Conservation (phyloP, 2,888 invertebrate species). For the Drosophila maculinotata region DNA sequence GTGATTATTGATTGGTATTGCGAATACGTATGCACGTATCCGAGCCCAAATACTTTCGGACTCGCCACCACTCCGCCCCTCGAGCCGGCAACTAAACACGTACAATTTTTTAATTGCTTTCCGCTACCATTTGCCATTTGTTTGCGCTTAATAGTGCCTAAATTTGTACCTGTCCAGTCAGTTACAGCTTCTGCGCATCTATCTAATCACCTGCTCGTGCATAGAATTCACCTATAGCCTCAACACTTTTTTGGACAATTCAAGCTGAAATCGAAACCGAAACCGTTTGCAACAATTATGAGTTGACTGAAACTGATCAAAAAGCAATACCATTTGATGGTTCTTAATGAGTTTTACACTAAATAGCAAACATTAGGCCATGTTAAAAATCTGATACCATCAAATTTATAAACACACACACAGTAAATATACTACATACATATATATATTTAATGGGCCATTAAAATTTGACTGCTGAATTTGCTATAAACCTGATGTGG, state of each 20-base stretch:
- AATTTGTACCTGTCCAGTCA: conserved; percentile 46
- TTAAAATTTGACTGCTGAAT: neutral
- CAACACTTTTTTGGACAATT: conserved; percentile 5
- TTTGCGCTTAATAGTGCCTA: conserved; percentile 68
- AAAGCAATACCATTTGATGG: conserved; percentile 13
- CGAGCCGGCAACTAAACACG: conserved; percentile 47
- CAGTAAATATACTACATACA: neutral
- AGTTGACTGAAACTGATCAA: conserved; percentile 20
- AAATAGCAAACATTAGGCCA: conserved; percentile 35
- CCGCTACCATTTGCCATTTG: conserved; percentile 42
- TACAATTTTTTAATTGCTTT: conserved; percentile 66
- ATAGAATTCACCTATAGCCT: conserved; percentile 30
- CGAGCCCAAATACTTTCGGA: conserved; percentile 16
- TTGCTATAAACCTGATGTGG: no score
- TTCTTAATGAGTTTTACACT: conserved; percentile 22
- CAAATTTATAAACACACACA: neutral
- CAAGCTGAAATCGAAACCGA: conserved; percentile 13
- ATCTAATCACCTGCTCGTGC: conserved; percentile 64
- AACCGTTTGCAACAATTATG: conserved; percentile 37
- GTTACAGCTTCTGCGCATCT: conserved; percentile 67
- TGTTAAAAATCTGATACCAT: conserved; percentile 17
- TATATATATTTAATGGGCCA: conserved; percentile 1
- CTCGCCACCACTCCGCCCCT: conserved; percentile 1
- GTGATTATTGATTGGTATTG: conserved; percentile 49
- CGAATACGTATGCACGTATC: conserved; percentile 17